phyloP scores from a whole-genome alignment of 2,888 invertebrate species.

The Leptinotarsa juncta region DNA sequence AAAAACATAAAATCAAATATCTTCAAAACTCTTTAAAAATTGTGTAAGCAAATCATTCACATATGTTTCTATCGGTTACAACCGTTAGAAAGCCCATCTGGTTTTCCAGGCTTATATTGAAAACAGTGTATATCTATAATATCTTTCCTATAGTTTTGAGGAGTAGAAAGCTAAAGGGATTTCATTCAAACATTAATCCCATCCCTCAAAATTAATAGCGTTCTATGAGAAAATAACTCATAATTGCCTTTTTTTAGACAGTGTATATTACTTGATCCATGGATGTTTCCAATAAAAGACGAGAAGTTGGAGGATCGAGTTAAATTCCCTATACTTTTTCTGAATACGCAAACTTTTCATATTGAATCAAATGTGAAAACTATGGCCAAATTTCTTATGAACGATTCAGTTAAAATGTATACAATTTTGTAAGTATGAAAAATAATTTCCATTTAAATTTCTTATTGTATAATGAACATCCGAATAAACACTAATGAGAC shows the following conservation, averaged over 20 bases:
- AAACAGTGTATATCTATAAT: no score
- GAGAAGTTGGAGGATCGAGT: conserved; percentile 59
- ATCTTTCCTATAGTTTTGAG: no score
- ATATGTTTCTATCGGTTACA: no score
- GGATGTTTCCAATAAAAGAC: conserved; percentile 72
- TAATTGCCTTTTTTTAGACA: conserved; percentile 56
- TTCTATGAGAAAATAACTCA: not conserved
- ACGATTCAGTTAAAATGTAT: conserved; percentile 59
- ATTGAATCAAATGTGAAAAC: conserved; percentile 67
- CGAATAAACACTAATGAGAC: no score
- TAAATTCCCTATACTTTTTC: conserved; percentile 68
- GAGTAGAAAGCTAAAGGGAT: no score
- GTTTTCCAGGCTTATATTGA: no score
- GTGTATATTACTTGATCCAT: conserved; percentile 71
- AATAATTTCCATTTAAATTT: conserved; percentile 17
- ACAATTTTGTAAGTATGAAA: conserved; percentile 64
- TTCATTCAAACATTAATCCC: no score
- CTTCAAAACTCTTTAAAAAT: no score
- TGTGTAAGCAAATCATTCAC: no score
- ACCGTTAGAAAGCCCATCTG: no score
- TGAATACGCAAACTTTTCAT: conserved; percentile 72
- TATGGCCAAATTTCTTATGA: conserved; percentile 64
- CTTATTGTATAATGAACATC: no score
- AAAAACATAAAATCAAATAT: no score
- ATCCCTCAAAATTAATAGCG: not conserved